Percentiles rank a stretch among this genome's conserved stretches.
Conservation (phyloP, 1,140 invertebrate genomes). For the Zaprionus vittiger region DNA sequence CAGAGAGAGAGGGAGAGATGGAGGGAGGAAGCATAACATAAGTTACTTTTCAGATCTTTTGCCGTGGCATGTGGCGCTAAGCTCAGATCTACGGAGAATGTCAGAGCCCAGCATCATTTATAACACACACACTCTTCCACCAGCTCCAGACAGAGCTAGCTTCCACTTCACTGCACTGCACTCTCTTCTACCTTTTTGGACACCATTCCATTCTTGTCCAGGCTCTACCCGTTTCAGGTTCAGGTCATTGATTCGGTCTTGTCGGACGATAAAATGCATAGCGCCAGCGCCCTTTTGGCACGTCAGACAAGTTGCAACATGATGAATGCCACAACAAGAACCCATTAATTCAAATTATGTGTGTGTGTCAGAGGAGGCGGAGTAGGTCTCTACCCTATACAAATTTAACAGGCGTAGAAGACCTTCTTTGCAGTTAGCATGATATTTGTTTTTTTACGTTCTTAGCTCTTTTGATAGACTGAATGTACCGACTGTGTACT, state of each 20-base stretch:
- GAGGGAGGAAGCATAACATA: not conserved
- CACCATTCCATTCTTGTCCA: not conserved
- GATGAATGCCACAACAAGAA: constrained; percentile 64
- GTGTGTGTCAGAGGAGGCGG: constrained; percentile 29
- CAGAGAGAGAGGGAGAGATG: not conserved
- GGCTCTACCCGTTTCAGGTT: not conserved
- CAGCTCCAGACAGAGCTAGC: not conserved
- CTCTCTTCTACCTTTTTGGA: not conserved
- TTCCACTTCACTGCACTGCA: not conserved
- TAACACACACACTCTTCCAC: constrained; percentile 28
- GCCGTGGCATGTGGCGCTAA: constrained; percentile 77
- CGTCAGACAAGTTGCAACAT: constrained; percentile 54
- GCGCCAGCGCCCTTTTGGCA: constrained; percentile 51
- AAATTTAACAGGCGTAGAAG: not conserved
- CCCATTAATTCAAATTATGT: constrained; percentile 67
- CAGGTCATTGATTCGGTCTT: constrained; percentile 48
- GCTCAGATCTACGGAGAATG: constrained; percentile 25
- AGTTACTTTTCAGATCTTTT: constrained; percentile 66
- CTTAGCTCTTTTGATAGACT: no score
- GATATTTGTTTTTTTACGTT: not conserved
- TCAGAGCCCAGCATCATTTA: constrained; percentile 59
- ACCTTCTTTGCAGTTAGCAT: not conserved
- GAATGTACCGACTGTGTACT: no score
- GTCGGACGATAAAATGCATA: constrained; percentile 36
- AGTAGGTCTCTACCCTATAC: not conserved